These are phyloP conservation scores for Phaedon cochleariae DNA, from an alignment of 2,888 invertebrate genomes.

Conservation along the genomic window DNA sequence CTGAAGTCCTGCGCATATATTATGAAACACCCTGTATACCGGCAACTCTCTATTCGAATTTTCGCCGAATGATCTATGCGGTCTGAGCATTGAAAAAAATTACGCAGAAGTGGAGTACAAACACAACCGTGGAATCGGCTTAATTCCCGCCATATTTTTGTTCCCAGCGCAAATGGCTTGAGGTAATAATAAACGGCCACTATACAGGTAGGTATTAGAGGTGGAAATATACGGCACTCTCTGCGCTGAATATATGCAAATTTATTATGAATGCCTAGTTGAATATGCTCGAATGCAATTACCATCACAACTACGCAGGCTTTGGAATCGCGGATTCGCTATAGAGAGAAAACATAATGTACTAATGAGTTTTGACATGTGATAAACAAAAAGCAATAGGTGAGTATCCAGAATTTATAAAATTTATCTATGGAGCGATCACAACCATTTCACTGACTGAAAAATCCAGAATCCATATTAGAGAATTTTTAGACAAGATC, in stretches of 20 bases:
- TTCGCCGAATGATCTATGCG: too few species aligned
- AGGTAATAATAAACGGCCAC: slow-evolving; percentile 15
- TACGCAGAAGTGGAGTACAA: not conserved
- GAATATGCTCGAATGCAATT: slow-evolving; percentile 8
- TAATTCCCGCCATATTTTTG: slow-evolving; percentile 7
- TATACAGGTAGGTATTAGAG: slow-evolving; percentile 15
- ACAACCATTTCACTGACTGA: too few species aligned
- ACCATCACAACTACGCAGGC: not conserved
- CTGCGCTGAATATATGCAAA: slow-evolving; percentile 28
- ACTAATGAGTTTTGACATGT: too few species aligned
- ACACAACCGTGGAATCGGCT: not conserved
- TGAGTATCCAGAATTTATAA: too few species aligned
- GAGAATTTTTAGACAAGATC: too few species aligned
- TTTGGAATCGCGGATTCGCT: not conserved
- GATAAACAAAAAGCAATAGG: too few species aligned
- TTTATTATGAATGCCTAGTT: slow-evolving; percentile 30
- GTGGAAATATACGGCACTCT: slow-evolving; percentile 16
- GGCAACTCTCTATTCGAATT: too few species aligned
- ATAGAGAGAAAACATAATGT: too few species aligned
- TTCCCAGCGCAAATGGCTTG: slow-evolving; percentile 7
- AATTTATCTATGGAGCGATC: too few species aligned
- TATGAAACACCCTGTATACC: too few species aligned
- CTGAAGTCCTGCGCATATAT: too few species aligned
- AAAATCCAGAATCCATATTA: too few species aligned
- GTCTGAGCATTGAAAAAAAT: not conserved